Evolutionary conservation across 2,888 invertebrate species (phyloP), one percentile per base, ranked within the genome.

Genomic region (Euclidia mi): DNA sequence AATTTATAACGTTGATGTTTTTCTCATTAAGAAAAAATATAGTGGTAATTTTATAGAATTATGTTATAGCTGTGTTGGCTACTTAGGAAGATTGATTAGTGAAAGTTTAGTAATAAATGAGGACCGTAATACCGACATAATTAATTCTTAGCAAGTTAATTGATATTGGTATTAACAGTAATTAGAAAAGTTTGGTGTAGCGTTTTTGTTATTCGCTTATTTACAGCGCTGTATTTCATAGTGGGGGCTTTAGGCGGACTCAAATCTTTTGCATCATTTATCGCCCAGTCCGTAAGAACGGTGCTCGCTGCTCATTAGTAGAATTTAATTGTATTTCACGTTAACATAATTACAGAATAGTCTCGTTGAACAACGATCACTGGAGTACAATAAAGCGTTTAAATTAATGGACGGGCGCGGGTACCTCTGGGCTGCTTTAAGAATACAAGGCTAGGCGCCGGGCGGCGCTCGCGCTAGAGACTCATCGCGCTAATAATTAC

Each of bases 141-240:
- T 92, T 91, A 92, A 92, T 92, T 92, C 91, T 90, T 91, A 91
- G 88, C 88, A 89, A 91, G 85, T 90, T 92, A 92, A 93, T 93
- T 91, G 91, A 91, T 91, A 91, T 89, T 85, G 87, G 87, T 90
- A 91, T 90, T 90, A 92, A 89, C 90, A 89, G 90, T 92, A 92
- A 93, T 93, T 93, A 91, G 90, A 90, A 90, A 92, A 92, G 85
- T 92, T 91, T 80, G 82, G 79, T 81, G 79, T 81, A 80, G 64
- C 77, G 77, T 82, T 85, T 84, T 84, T 85, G 81, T 81, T 79
- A 78, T 81, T 77, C 52, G 50, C 40, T 69, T 62, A 68, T 68
- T 72, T 72, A 66, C 48, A 60, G 44, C 64, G 57, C 18, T 64
- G 56, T 72, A 52, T 56, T 63, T 63, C 45, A 58, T 67, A 68